Evolutionary conservation across 2,888 invertebrate genomes (phyloP).

Genomic region (Scrobipalpa costella): DNA sequence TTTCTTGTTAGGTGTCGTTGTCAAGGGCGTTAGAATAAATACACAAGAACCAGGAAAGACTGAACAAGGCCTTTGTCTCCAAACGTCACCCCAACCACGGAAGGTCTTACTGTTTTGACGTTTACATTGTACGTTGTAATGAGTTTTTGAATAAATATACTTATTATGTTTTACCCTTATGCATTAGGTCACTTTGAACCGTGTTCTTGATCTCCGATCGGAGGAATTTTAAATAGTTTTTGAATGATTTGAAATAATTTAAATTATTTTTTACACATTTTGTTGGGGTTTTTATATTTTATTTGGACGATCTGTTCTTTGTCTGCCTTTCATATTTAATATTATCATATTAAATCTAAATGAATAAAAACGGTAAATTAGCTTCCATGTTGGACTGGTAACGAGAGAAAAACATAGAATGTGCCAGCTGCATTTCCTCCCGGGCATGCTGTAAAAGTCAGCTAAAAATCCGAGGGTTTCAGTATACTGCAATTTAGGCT

Average conservation of each 20-base stretch:
- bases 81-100: constrained; percentile 65
- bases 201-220: neutral
- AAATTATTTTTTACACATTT: neutral
- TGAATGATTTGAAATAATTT: neutral
- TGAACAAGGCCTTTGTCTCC: constrained; percentile 65
- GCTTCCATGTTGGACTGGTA: too few species aligned
- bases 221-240: neutral
- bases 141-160: neutral
- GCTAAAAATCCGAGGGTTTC: too few species aligned
- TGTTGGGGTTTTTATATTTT: constrained; percentile 3
- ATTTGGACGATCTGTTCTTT: neutral
- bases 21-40: constrained; percentile 63
- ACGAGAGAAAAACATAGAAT: too few species aligned
- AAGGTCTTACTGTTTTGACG: constrained; percentile 53
- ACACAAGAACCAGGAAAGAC: constrained; percentile 72
- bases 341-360: too few species aligned
- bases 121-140: neutral
- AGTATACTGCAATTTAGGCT: too few species aligned
- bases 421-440: too few species aligned
- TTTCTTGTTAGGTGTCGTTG: constrained; percentile 42
- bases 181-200: neutral
- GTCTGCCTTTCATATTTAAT: neutral
- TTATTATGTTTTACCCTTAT: neutral
- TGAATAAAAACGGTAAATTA: too few species aligned
- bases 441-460: too few species aligned